Conservation (phyloP, 2,888 invertebrate genomes). For the Melanchra persicariae region DNA sequence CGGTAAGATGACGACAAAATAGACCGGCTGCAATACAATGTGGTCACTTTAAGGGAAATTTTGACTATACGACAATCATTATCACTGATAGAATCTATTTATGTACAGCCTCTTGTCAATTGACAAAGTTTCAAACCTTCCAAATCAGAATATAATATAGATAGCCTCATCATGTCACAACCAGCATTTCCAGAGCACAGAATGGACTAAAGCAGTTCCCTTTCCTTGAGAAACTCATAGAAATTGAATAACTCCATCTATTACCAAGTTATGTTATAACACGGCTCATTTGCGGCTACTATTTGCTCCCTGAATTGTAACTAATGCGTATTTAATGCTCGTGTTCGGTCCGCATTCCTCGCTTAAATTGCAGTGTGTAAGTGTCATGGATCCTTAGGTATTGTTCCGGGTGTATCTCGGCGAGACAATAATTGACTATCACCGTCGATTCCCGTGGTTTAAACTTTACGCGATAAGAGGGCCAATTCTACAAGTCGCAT, state of each 20-base stretch:
- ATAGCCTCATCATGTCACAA: neutral
- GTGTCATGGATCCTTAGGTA: slow-evolving; percentile 36
- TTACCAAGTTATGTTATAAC: slow-evolving; percentile 47
- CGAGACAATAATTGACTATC: neutral
- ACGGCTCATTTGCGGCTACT: slow-evolving; percentile 59
- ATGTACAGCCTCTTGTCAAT: too few relatives aligned
- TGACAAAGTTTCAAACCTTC: too few relatives aligned
- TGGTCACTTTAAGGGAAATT: too few relatives aligned
- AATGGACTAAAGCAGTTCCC: slow-evolving; percentile 1
- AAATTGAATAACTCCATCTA: slow-evolving; percentile 43
- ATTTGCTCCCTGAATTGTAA: slow-evolving; percentile 64
- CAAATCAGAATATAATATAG: neutral
- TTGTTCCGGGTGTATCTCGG: neutral
- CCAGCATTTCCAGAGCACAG: neutral
- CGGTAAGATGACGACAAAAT: too few relatives aligned
- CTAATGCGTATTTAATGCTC: slow-evolving; percentile 69
- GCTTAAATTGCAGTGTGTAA: slow-evolving; percentile 39
- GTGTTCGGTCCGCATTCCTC: slow-evolving; percentile 59
- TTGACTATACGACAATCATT: too few relatives aligned
- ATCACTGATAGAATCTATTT: too few relatives aligned
- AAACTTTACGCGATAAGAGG: neutral
- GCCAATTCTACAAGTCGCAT: too few relatives aligned
- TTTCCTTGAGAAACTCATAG: slow-evolving; percentile 10
- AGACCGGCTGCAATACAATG: too few relatives aligned
- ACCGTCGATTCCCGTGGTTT: neutral